phyloP scores from a whole-genome alignment of 2,888 invertebrate genomes.

The Theodoxus fluviatilis region DNA sequence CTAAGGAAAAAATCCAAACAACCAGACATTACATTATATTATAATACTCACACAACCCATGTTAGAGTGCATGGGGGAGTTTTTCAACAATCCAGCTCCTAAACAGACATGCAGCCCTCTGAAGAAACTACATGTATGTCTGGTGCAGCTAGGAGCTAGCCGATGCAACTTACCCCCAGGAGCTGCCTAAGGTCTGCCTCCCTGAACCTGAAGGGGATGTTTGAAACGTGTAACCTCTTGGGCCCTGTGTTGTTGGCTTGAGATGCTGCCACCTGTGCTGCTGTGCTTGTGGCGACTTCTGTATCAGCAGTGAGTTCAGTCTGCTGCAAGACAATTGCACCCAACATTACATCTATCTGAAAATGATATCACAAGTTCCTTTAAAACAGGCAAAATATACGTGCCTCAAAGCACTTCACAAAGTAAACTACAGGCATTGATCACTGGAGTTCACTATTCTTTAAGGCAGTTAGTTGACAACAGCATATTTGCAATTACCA shows the following conservation, averaged over 20 bases:
- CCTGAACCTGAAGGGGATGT: conserved; percentile 99
- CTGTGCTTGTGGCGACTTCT: conserved; percentile 56
- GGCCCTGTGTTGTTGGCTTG: conserved; percentile 70
- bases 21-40: too few relatives aligned
- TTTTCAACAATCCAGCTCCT: too few relatives aligned
- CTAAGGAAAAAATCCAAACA: background rate
- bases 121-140: background rate
- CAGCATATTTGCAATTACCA: too few relatives aligned
- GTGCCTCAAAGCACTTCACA: too few relatives aligned
- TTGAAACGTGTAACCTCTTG: conserved; percentile 97
- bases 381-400: too few relatives aligned
- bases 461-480: too few relatives aligned
- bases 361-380: too few relatives aligned
- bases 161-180: conserved; percentile 84
- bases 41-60: too few relatives aligned
- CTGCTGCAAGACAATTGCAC: conserved; percentile 66
- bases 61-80: too few relatives aligned
- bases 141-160: background rate
- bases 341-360: background rate
- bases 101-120: too few relatives aligned
- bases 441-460: too few relatives aligned
- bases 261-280: conserved; percentile 64
- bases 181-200: conserved; percentile 97
- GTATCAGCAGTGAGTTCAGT: conserved; percentile 71
- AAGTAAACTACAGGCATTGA: too few relatives aligned